Evolutionary conservation across 2,888 invertebrate species (phyloP).

Genomic region (Schizotus pectinicornis): DNA sequence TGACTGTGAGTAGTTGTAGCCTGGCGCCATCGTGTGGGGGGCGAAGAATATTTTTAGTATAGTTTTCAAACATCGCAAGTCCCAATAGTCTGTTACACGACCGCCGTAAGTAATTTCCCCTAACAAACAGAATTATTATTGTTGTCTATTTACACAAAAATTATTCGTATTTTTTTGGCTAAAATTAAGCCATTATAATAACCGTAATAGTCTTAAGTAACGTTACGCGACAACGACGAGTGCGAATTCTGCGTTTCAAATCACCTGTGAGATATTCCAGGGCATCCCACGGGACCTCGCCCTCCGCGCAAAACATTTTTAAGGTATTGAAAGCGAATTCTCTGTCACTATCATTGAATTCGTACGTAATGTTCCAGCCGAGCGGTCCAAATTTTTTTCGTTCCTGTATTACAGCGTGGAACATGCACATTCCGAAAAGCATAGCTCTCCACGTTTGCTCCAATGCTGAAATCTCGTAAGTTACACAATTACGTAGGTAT

Average conservation of each 20-base stretch:
- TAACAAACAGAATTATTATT: slow-evolving; percentile 48
- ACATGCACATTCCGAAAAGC: slow-evolving; percentile 86
- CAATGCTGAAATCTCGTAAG: slow-evolving; percentile 59
- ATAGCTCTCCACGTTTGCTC: slow-evolving; percentile 74
- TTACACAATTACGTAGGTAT: background rate
- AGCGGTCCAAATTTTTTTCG: slow-evolving; percentile 89
- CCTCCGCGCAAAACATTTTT: slow-evolving; percentile 78
- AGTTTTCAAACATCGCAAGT: slow-evolving; percentile 83
- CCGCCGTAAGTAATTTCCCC: slow-evolving; percentile 95
- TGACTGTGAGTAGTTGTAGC: slow-evolving; percentile 73
- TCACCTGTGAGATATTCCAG: slow-evolving; percentile 84
- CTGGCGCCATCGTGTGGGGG: slow-evolving; percentile 67
- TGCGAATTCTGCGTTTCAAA: too few relatives aligned
- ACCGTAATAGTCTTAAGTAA: too few relatives aligned
- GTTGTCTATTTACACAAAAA: too few relatives aligned
- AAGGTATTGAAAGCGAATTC: slow-evolving; percentile 87
- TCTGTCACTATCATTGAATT: slow-evolving; percentile 91
- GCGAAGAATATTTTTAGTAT: slow-evolving; percentile 82
- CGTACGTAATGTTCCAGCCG: slow-evolving; percentile 94
- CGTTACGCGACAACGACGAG: too few relatives aligned
- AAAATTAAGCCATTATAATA: too few relatives aligned
- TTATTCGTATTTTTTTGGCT: too few relatives aligned
- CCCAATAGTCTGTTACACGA: slow-evolving; percentile 93
- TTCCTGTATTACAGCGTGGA: slow-evolving; percentile 92
- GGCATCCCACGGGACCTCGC: slow-evolving; percentile 86